A percentile compares a stretch with the other conserved stretches of the same genome.
phyloP scores from a whole-genome alignment of 2,797 vertebrate species.

The Stomatorhinus walkeri region DNA sequence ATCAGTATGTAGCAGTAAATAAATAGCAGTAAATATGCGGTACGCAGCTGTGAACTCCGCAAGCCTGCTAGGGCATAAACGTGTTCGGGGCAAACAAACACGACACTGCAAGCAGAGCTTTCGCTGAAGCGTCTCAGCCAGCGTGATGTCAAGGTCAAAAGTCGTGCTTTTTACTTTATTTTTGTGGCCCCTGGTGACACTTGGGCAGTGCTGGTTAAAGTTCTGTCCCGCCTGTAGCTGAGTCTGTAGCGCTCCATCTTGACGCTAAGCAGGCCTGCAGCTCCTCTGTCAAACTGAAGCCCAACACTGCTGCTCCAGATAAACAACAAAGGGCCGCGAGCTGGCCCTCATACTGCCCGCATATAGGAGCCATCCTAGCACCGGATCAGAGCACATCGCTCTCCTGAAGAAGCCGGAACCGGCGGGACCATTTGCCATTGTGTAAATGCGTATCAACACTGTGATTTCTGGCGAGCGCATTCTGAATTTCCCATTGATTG shows the following conservation, averaged over 20 bases:
- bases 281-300: background rate
- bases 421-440: background rate
- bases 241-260: background rate
- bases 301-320: background rate
- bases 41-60: background rate
- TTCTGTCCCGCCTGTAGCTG: background rate
- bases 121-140: background rate
- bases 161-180: background rate
- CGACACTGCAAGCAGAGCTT: background rate
- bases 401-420: background rate
- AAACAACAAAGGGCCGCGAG: background rate
- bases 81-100: background rate
- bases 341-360: background rate
- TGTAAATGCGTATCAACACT: slow-evolving; percentile 1
- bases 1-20: background rate
- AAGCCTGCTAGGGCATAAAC: background rate
- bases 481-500: slow-evolving; percentile 4
- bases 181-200: background rate
- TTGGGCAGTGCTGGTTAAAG: background rate
- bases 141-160: background rate
- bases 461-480: background rate
- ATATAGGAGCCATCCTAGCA: background rate
- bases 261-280: background rate
- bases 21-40: background rate
- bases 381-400: background rate